Evolutionary conservation across 2,888 invertebrate species (phyloP), one percentile per base, ranked within the genome.

Genomic region (Gnatocerus cornutus): DNA sequence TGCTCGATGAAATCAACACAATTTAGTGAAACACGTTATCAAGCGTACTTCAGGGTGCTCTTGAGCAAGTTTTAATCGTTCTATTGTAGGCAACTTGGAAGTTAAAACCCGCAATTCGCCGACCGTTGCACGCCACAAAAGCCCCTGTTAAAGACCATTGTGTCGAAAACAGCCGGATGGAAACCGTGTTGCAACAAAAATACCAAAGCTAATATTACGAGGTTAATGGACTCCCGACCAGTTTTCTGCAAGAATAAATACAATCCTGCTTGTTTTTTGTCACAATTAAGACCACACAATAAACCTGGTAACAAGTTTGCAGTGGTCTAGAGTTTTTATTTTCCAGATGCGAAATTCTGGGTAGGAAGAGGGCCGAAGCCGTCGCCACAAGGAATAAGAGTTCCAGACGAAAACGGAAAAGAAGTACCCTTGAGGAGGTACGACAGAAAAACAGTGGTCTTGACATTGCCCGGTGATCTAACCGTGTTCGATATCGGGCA

Each of bases 401-500:
- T 97, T 41, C 93, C 96, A 0, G 96, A 97, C 84, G 97, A 97
- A 87, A 96, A 96, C 82, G 97, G 97, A 76, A 93, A 93, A 81
- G 92, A 92, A 81, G 83, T 86, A 29, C 95, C 96, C 0, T 87
- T 97, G 68, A 87, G 93, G 27, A 89, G 90, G 73, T 96, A 97
- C 84, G 92, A 94, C 84, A 89, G 90, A 75, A 96, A 97, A 86
- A 95, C 96, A 50, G 91, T 97, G 79, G 96, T 96, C 6, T 87
- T 97, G 33, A 96, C 96, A 0, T 86, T 97, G 72, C 97, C 97
- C 0, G 93, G 92, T 73, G 95, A 96, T 81, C 87, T 96, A 81
- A 97, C 96, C 3, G 90, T 97, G 53, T 95, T 96, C 84, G 96
- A 97, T 85, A 93, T 97, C 82, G 96, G 96, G 0, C 95, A 96